These are phyloP conservation scores for Vulpes vulpes DNA, from an alignment of 2,113 vertebrate genomes.

Conservation along the genomic window DNA sequence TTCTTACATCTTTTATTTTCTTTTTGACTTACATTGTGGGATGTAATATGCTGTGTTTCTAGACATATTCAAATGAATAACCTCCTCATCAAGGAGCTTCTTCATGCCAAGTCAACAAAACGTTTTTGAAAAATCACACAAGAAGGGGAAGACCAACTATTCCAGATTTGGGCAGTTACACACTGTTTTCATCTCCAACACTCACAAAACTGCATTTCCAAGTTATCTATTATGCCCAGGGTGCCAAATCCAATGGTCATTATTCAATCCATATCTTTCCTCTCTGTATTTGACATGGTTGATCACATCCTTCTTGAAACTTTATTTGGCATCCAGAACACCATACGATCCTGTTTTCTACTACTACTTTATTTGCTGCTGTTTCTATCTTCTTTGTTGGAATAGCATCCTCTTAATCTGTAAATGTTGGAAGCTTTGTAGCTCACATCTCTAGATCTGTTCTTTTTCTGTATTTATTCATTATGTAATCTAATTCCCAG, in stretches of 20 bases:
- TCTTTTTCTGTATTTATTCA: neutral
- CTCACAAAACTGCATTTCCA: neutral
- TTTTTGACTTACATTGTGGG: neutral
- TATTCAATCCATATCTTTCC: neutral
- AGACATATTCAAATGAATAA: slow-evolving; percentile 10
- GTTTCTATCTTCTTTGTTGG: neutral
- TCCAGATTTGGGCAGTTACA: neutral
- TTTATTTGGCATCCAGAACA: neutral
- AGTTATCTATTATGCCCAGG: neutral
- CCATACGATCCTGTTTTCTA: neutral
- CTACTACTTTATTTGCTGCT: neutral
- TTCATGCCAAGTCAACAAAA: neutral
- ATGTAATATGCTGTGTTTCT: neutral
- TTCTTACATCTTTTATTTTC: slow-evolving; percentile 6
- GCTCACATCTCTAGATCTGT: neutral
- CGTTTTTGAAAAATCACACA: neutral
- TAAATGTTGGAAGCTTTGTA: slow-evolving; percentile 19
- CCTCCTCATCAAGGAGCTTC: neutral
- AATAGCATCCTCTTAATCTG: neutral
- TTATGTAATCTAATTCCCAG: neutral
- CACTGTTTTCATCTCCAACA: neutral
- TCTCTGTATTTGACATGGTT: neutral
- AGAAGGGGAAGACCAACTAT: neutral
- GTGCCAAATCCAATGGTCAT: neutral
- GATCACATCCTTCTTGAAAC: neutral